Conservation (phyloP, 2,113 vertebrate genomes). For the Oceanodroma tethys region DNA sequence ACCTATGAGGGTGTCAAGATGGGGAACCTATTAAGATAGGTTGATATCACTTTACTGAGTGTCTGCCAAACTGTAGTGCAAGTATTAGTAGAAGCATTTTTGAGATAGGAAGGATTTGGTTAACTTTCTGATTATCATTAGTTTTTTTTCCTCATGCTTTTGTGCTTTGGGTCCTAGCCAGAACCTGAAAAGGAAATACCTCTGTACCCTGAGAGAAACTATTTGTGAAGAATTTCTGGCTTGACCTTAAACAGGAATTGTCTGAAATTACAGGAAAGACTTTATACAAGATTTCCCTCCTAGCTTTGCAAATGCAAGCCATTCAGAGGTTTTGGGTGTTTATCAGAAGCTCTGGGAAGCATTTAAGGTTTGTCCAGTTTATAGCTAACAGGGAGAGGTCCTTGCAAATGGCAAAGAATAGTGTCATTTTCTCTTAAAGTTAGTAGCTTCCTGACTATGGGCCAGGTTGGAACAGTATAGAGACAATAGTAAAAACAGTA, state of each 20-base stretch:
- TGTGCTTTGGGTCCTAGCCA: conserved; percentile 12
- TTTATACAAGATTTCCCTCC: conserved; percentile 52
- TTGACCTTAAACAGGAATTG: conserved; percentile 66
- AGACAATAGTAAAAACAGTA: neutral
- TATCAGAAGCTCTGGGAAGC: conserved; percentile 12
- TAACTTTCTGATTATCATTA: conserved; percentile 12
- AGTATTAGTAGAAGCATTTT: neutral
- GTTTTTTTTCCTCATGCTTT: neutral
- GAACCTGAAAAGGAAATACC: conserved; percentile 55
- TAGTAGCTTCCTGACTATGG: neutral
- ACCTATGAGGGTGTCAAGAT: neutral
- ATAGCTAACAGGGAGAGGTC: neutral
- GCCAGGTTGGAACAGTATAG: neutral
- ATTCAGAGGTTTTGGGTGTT: conserved; percentile 44
- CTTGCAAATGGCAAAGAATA: neutral
- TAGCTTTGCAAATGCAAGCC: conserved; percentile 16
- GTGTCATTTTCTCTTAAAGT: neutral
- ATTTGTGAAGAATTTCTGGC: conserved; percentile 56
- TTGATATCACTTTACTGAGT: neutral
- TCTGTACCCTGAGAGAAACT: conserved; percentile 42
- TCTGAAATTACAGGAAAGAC: conserved; percentile 59
- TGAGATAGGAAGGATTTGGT: neutral
- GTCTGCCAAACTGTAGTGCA: neutral
- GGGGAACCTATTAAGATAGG: neutral
- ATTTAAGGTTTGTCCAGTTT: conserved; percentile 14